A percentile compares a stretch with the other conserved stretches of the same genome.
phyloP scores from a whole-genome alignment of 2,797 vertebrate species.

The Mus caroli region DNA sequence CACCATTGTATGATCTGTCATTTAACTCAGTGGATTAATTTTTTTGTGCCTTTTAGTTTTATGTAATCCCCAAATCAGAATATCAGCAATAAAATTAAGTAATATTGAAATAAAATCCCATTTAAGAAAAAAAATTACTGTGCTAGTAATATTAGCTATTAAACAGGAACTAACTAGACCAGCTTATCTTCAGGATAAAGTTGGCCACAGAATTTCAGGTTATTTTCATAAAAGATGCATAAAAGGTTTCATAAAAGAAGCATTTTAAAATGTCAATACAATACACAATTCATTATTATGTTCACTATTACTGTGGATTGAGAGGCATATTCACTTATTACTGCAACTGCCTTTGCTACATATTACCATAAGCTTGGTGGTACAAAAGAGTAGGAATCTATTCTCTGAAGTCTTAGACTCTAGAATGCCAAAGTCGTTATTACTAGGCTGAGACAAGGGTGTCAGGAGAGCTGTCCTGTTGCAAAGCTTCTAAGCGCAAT shows the following conservation, averaged over 20 bases:
- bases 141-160: not conserved
- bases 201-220: not conserved
- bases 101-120: not conserved
- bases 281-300: not conserved
- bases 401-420: not conserved
- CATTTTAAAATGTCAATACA: not conserved
- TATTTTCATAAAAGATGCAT: not conserved
- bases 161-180: not conserved
- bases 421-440: not conserved
- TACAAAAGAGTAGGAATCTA: not conserved
- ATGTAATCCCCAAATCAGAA: not conserved
- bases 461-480: rapidly evolving
- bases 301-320: not conserved
- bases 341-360: not conserved
- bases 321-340: not conserved
- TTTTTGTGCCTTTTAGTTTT: not conserved
- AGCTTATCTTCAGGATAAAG: not conserved
- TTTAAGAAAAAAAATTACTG: no score
- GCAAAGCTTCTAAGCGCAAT: not conserved
- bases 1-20: not conserved
- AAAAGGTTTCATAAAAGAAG: not conserved
- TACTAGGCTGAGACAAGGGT: not conserved
- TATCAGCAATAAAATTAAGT: conserved; percentile 51
- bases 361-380: not conserved
- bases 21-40: not conserved